These are phyloP conservation scores for Diaprepes abbreviatus DNA, from an alignment of 2,888 invertebrate genomes.

Conservation along the genomic window DNA sequence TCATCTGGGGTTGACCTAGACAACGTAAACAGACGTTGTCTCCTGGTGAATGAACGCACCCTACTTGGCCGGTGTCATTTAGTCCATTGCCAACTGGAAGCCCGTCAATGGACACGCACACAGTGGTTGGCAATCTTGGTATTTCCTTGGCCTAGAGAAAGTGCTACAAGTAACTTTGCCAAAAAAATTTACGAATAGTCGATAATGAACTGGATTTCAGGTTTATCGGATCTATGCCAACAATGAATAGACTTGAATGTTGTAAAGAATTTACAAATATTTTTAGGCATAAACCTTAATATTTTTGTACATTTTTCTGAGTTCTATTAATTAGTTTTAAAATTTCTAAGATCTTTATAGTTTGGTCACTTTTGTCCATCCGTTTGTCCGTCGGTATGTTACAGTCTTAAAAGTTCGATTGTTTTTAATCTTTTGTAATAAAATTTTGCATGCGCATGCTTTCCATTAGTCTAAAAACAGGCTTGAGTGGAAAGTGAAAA, in stretches of 20 bases:
- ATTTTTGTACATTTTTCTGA: too few species aligned
- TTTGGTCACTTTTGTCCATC: too few species aligned
- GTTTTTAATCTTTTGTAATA: too few species aligned
- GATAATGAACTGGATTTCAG: slow-evolving; percentile 40
- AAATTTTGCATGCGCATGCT: too few species aligned
- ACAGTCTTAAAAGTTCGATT: too few species aligned
- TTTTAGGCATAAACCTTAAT: too few species aligned
- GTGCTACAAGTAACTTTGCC: slow-evolving; percentile 14
- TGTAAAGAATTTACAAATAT: too few species aligned
- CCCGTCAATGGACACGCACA: slow-evolving; percentile 50
- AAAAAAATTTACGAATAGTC: slow-evolving; percentile 12
- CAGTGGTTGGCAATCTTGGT: slow-evolving; percentile 42
- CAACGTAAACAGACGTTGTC: slow-evolving; percentile 31
- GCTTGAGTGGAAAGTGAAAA: too few species aligned
- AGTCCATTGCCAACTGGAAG: slow-evolving; percentile 64
- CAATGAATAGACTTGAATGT: background rate
- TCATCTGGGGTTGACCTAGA: slow-evolving; percentile 34
- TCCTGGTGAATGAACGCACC: slow-evolving; percentile 35
- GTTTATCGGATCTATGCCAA: slow-evolving; percentile 32
- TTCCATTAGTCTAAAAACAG: too few species aligned
- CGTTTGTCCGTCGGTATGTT: too few species aligned
- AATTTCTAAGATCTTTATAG: too few species aligned
- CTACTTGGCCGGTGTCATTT: slow-evolving; percentile 61
- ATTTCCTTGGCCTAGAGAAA: slow-evolving; percentile 31
- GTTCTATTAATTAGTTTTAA: too few species aligned